Evolutionary conservation across 2,888 invertebrate genomes (phyloP).

Genomic region (Cheilosia grossa): DNA sequence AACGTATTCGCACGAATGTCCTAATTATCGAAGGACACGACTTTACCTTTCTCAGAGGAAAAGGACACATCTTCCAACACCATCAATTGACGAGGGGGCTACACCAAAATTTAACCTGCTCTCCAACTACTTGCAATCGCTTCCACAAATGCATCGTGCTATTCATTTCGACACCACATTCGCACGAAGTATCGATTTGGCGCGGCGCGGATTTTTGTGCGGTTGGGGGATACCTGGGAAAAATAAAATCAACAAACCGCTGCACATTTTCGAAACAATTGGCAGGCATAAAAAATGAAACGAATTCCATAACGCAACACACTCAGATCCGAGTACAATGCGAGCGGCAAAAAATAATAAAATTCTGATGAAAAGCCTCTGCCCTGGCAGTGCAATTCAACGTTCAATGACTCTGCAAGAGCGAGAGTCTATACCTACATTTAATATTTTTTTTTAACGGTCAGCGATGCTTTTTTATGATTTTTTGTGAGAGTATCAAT

Average conservation of each 20-base stretch:
- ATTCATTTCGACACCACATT: constrained; percentile 70
- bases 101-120: constrained; percentile 47
- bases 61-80: constrained; percentile 42
- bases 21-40: constrained; percentile 57
- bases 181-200: constrained; percentile 61
- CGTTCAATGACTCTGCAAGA: constrained; percentile 67
- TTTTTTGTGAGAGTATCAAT: constrained; percentile 25
- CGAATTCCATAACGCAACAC: constrained; percentile 60
- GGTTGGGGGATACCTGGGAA: constrained; percentile 18
- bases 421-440: background rate
- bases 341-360: constrained; percentile 34
- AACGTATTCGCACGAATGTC: constrained; percentile 55
- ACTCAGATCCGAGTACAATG: constrained; percentile 20
- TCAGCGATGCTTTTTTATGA: constrained; percentile 60
- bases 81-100: constrained; percentile 43
- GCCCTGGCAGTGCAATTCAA: constrained; percentile 56
- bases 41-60: constrained; percentile 22
- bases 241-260: constrained; percentile 35
- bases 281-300: constrained; percentile 52
- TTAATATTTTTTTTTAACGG: constrained; percentile 39
- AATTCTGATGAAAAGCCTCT: constrained; percentile 54
- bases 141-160: constrained; percentile 62
- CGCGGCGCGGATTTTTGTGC: constrained; percentile 33
- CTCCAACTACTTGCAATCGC: constrained; percentile 39
- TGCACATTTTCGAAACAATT: constrained; percentile 61